Base-by-base conservation (phyloP, 2,113 vertebrate species). In the Zingel zingel region DNA sequence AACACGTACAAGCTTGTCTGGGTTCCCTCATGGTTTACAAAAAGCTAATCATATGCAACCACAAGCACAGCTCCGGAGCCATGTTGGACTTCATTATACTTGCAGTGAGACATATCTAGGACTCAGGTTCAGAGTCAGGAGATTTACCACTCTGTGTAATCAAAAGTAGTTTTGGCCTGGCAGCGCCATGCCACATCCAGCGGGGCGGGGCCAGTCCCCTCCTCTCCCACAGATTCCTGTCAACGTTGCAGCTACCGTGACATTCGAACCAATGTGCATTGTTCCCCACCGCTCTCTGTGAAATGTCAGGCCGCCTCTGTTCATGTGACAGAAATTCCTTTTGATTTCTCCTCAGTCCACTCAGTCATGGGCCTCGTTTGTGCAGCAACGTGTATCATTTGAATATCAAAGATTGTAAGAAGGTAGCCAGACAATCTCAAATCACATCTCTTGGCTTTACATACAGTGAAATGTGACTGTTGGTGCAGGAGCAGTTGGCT, bases 331-430 rank as follows among this genome's bases (percentile, higher is more conserved):
- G 50, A 75, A 77, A 90, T 63, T 64, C 59, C 77, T 74, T 50
- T 66, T 3, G 51, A 62, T 74, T 67, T 85, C 30, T 50, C 30
- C 25, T 53, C 57, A 4, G 47, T 36, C 48, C 53, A 45, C 71
- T n/a, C 3, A 57, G 56, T 65, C 15, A 11, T 53, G 0, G 58
- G 61, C 73, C 25, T 16, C n/a, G 54, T 89, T 85, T 79, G 25
- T 77, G 36, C 74, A 68, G 70, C 36, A 25, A 51, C 47, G 19
- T 84, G 76, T 91, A 78, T 79, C 64, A 92, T 92, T 92, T 90
- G 36, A 88, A 92, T 93, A 91, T 93, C 81, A 93, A 92, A 91
- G 90, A 83, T 51, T 18, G 39, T 27, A 68, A 84, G 81, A 85
- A 56, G 66, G 77, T 78, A 64, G 61, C 27, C 62, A 81, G 83